These are phyloP conservation scores for Pyrrhia umbra DNA, from an alignment of 2,888 invertebrate genomes.

Conservation along the genomic window DNA sequence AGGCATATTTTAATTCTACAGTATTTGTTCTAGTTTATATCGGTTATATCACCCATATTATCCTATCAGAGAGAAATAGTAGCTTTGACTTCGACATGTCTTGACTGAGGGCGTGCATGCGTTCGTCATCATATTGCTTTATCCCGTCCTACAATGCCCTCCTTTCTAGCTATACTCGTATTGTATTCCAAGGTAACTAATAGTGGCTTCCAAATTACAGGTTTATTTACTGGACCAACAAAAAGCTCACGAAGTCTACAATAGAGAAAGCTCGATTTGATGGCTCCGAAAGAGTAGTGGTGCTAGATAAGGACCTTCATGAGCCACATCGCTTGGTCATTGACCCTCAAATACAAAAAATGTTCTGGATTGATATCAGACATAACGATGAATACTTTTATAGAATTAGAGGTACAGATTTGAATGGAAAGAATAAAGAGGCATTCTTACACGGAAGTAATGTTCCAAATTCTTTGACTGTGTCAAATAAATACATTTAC, in stretches of 20 bases:
- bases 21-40: too few relatives aligned
- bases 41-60: too few relatives aligned
- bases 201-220: constrained; percentile 80
- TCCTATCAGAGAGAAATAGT: too few relatives aligned
- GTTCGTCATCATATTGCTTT: neutral
- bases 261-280: constrained; percentile 94
- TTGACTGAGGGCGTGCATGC: too few relatives aligned
- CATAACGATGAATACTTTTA: constrained; percentile 91
- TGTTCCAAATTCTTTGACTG: constrained; percentile 93
- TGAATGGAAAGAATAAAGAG: constrained; percentile 92
- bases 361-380: constrained; percentile 95
- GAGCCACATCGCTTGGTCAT: constrained; percentile 93
- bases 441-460: constrained; percentile 87
- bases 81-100: too few relatives aligned
- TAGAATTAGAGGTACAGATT: constrained; percentile 93
- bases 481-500: constrained; percentile 93
- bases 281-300: constrained; percentile 90
- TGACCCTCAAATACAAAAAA: constrained; percentile 91
- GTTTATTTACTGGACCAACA: constrained; percentile 96
- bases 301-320: constrained; percentile 91
- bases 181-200: too few relatives aligned
- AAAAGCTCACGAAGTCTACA: constrained; percentile 91
- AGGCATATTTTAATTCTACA: too few relatives aligned
- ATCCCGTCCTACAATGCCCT: neutral
- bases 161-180: too few relatives aligned